Evolutionary conservation across 2,797 vertebrate genomes (phyloP), one percentile per base, ranked within the genome.

Genomic region (Merluccius polli): DNA sequence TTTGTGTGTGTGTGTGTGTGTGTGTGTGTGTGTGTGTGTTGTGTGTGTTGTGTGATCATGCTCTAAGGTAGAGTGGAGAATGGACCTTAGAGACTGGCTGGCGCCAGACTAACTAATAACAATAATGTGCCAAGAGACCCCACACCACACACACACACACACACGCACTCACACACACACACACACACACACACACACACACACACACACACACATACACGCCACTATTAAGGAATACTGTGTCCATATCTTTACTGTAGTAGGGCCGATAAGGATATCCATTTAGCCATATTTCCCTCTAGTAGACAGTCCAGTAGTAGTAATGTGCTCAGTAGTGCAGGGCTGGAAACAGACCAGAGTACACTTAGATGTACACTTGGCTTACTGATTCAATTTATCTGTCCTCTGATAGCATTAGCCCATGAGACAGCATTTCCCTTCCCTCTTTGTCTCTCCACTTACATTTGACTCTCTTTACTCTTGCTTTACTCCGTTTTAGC

Each of bases 51-150:
- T 48, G 38, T 18, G n/a, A 16, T 16, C 15, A 69, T 75, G 74
- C 78, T 70, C 77, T 52, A 72, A 67, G 84, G 81, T 82, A 79
- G 83, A 84, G 91, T 68, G 65, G 65, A 68, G 24, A 68, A 30
- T 92, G 82, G 80, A 88, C 93, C 85, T 87, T 89, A 89, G 74
- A 91, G 94, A 94, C 93, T 87, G 94, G 91, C 90, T 93, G 94
- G 95, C 95, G 90, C 93, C 96, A 95, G 93, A 91, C 92, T 76
- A 81, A 82, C 83, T 88, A 80, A 80, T 86, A 90, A 89, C 87
- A 91, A 92, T 85, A 94, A 92, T 90, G 89, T 81, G 80, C 79
- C 73, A 80, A 75, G 73, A 80, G 80, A 52, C 67, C 84, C 76
- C 63, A 87, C 78, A 86, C 79, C 70, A 33, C 68, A 48, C 70